A percentile compares a stretch with the other conserved stretches of the same genome.
Conservation (phyloP, 2,888 invertebrate species). For the Ametastegia equiseti region DNA sequence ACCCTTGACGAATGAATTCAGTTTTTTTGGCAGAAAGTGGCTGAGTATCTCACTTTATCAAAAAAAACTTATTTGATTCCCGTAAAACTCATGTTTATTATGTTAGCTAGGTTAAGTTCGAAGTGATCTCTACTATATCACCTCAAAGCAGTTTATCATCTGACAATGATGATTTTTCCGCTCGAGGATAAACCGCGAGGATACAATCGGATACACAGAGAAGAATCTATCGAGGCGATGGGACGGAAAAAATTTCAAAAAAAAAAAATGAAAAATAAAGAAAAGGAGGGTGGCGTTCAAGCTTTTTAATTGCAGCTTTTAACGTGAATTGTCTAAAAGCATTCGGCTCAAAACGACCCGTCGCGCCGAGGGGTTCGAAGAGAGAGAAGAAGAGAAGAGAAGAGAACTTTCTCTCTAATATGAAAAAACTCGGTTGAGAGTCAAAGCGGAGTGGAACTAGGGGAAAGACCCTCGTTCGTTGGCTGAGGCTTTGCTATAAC, state of each 20-base stretch:
- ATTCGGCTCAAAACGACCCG: conserved; percentile 12
- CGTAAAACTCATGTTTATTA: no score
- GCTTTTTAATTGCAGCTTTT: conserved; percentile 39
- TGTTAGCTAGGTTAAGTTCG: no score
- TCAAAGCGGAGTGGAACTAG: no score
- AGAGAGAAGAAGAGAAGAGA: no score
- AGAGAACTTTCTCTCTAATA: neutral
- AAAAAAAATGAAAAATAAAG: no score
- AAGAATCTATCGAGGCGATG: neutral
- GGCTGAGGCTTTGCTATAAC: neutral
- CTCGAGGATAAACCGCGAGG: neutral
- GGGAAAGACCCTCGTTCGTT: neutral
- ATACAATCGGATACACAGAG: neutral
- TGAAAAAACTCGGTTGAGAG: neutral
- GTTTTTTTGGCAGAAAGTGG: no score
- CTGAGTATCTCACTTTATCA: no score
- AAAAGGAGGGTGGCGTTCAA: neutral
- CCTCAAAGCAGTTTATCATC: neutral
- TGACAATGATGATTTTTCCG: neutral
- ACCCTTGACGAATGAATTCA: no score
- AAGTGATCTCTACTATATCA: no score
- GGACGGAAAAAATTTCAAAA: neutral
- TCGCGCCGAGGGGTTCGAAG: neutral
- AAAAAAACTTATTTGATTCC: no score
- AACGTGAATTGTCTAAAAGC: conserved; percentile 35